Conservation (phyloP, 2,113 vertebrate genomes). For the Phaethornis superciliosus region DNA sequence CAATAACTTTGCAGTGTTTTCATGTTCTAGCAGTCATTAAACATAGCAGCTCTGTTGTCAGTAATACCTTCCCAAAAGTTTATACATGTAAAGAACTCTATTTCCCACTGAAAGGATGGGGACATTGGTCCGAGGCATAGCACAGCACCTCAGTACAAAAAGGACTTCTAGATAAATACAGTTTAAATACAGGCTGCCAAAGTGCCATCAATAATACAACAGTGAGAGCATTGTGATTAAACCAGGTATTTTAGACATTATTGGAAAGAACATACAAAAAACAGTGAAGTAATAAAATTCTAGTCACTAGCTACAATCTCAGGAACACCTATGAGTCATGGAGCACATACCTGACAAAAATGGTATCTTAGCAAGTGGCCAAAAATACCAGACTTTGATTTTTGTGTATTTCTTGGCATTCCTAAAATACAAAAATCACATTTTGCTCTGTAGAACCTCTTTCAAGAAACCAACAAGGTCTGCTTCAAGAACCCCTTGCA, state of each 20-base stretch:
- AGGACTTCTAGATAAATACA: not conserved
- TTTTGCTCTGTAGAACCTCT: not conserved
- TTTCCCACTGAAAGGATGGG: not conserved
- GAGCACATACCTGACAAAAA: not conserved
- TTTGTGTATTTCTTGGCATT: not conserved
- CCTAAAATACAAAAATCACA: not conserved
- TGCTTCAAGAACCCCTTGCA: not conserved
- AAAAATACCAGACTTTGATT: not conserved
- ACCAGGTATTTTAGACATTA: not conserved
- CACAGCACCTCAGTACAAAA: not conserved
- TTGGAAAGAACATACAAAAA: not conserved
- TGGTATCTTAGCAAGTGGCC: not conserved
- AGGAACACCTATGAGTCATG: not conserved
- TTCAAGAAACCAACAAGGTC: not conserved
- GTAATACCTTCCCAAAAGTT: not conserved
- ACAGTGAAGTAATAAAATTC: not conserved
- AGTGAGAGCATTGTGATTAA: not conserved
- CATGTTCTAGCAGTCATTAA: not conserved
- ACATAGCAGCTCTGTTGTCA: not conserved
- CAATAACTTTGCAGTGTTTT: not conserved
- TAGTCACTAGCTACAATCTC: not conserved
- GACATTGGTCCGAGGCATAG: not conserved
- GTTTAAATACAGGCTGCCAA: not conserved
- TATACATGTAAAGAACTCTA: not conserved
- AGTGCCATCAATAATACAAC: fast-evolving